These are phyloP conservation scores for Pecten maximus DNA, from an alignment of 2,888 invertebrate species.

Conservation along the genomic window DNA sequence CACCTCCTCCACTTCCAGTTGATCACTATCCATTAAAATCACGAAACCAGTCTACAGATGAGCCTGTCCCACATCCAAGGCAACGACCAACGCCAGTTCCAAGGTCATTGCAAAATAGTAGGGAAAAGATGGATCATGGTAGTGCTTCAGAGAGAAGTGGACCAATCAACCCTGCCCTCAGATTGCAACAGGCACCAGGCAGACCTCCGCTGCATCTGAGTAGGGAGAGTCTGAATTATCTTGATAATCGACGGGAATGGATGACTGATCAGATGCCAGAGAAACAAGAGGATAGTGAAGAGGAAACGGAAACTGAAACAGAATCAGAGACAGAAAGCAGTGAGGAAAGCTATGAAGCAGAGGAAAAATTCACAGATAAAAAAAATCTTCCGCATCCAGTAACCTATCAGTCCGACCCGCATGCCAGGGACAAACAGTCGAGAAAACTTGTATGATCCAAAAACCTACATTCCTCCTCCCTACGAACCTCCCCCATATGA, in stretches of 20 bases:
- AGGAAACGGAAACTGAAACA: conserved; percentile 48
- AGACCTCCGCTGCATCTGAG: conserved; percentile 56
- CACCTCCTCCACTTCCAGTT: conserved; percentile 63
- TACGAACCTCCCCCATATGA: conserved; percentile 37
- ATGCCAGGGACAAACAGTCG: neutral
- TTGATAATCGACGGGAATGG: conserved; percentile 52
- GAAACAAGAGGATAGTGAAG: conserved; percentile 45
- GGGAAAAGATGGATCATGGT: conserved; percentile 50
- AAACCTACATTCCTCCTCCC: conserved; percentile 36
- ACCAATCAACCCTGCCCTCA: conserved; percentile 46
- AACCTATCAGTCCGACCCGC: neutral
- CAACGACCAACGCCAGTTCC: conserved; percentile 64
- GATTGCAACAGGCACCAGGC: conserved; percentile 58
- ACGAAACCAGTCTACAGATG: conserved; percentile 48
- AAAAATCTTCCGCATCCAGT: neutral
- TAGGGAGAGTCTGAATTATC: conserved; percentile 60
- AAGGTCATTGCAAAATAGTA: conserved; percentile 60
- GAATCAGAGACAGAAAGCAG: neutral
- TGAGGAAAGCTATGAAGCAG: conserved; percentile 7
- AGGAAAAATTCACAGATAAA: neutral
- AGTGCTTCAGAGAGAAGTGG: conserved; percentile 27
- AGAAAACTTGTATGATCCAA: conserved; percentile 41
- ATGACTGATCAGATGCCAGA: conserved; percentile 53
- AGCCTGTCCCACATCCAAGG: conserved; percentile 51
- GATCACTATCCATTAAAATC: conserved; percentile 57